Percentiles rank a stretch among this genome's conserved stretches.
Evolutionary conservation across 1,140 invertebrate genomes (phyloP).

Genomic region (Ditylenchus dipsaci): DNA sequence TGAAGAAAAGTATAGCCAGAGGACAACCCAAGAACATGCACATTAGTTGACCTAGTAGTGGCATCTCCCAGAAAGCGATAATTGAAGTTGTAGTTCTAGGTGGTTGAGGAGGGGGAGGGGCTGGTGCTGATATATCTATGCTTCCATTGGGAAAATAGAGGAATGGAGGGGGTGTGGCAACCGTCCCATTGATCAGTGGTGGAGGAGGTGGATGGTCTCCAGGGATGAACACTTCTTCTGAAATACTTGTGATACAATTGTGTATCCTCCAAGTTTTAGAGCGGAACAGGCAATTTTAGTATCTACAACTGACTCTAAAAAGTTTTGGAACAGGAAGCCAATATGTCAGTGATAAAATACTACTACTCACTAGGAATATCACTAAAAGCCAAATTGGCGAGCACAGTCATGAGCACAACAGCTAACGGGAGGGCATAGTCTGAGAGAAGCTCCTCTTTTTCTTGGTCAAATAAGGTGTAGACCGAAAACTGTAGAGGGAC

Average conservation of each 20-base stretch:
- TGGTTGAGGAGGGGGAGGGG: neutral
- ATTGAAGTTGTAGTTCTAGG: neutral
- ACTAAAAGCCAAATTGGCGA: conserved; percentile 59
- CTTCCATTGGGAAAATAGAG: neutral
- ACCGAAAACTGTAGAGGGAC: conserved; percentile 60
- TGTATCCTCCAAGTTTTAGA: too few relatives aligned
- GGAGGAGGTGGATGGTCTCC: neutral
- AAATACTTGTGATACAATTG: too few relatives aligned
- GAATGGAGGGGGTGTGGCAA: neutral
- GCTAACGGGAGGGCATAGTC: conserved; percentile 61
- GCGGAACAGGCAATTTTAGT: too few relatives aligned
- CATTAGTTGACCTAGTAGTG: conserved; percentile 45
- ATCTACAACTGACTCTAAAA: too few relatives aligned
- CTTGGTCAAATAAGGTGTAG: conserved; percentile 60
- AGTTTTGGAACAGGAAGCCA: too few relatives aligned
- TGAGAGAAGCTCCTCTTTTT: conserved; percentile 60
- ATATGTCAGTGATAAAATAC: too few relatives aligned
- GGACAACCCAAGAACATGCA: conserved; percentile 59
- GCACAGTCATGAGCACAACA: conserved; percentile 60
- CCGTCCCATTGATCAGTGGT: neutral
- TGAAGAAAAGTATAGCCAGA: conserved; percentile 61
- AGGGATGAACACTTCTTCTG: conserved; percentile 14
- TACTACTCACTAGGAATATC: conserved; percentile 60
- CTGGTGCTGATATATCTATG: neutral
- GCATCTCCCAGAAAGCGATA: conserved; percentile 37